Base-by-base conservation (phyloP, 2,113 vertebrate species). In the Circaetus gallicus region DNA sequence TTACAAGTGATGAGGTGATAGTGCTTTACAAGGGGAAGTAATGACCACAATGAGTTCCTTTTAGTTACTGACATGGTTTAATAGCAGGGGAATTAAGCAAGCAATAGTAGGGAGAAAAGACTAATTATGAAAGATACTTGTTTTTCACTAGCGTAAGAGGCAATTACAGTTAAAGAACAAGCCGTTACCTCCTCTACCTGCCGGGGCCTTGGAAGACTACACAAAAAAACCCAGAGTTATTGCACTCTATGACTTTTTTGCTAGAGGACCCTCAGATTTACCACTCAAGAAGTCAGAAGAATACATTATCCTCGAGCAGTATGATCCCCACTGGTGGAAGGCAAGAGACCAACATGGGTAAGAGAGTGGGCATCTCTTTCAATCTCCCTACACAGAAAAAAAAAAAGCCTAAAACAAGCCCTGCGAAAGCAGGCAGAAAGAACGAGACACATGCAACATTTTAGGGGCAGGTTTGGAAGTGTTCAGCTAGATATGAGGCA, bases 261-360 rank as follows among this genome's bases (percentile, higher is more conserved):
- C 99, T 72, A 97, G 97, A 78, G 99, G 99, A 79, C 89, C 97
- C 17, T 96, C 86, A 10, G 97, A 98, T 65, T 95, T 99, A 72
- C 92, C 95, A 0, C 92, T 99, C 13, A 97, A 36, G 56, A 98
- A 98, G 86, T 98, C 98, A 4, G 98, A 99, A 66, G 98, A 99
- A 86, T 99, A 99, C 76, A 77, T 96, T 86, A 98, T 99, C 72
- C 91, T 99, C 0, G 98, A 99, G 94, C 98, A 99, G 76, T 97
- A 97, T 40, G 98, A 99, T 95, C 98, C 98, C 85, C 98, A 99
- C 87, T 99, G 99, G 99, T 99, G 99, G 99, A 98, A 98, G 58
- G 99, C 98, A 10, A 98, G 99, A 97, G 99, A 99, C 91, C 95
- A 42, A 50, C 82, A 98, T 0, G 99, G 99, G 99, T 99, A 97